Percentiles rank a stretch among this genome's conserved stretches.
Conservation (phyloP, 2,797 vertebrate species). For the Emys orbicularis region DNA sequence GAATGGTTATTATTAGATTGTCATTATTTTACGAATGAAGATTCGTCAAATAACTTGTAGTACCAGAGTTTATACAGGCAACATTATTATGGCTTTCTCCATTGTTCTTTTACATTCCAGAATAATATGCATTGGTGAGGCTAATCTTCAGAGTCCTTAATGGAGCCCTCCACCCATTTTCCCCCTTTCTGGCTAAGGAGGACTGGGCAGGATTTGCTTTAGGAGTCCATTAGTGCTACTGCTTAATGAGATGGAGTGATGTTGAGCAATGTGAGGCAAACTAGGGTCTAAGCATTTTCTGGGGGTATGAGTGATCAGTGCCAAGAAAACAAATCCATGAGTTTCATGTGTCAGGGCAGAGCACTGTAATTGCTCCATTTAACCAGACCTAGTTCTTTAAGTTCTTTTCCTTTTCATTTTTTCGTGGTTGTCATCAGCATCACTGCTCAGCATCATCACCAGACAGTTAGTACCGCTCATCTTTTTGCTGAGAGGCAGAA, state of each 20-base stretch:
- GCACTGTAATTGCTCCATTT: accelerated
- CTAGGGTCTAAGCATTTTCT: background rate
- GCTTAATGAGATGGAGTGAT: too few species aligned
- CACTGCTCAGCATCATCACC: too few species aligned
- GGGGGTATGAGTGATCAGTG: background rate
- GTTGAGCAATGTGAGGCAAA: background rate
- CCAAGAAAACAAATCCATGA: accelerated
- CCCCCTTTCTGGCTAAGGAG: accelerated
- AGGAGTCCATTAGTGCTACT: background rate
- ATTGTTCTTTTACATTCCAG: accelerated
- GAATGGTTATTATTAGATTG: accelerated
- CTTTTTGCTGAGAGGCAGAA: background rate
- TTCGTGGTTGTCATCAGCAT: background rate
- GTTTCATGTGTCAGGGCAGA: accelerated
- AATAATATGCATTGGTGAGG: accelerated
- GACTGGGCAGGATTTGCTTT: too few species aligned
- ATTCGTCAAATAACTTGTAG: background rate
- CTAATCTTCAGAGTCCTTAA: accelerated
- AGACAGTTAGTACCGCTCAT: accelerated
- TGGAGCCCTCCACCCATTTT: accelerated
- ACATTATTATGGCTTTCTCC: accelerated
- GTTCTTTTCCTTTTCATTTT: background rate
- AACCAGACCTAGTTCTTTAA: accelerated
- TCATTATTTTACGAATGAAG: accelerated
- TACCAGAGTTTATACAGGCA: accelerated